Evolutionary conservation across 2,888 invertebrate species (phyloP).

Genomic region (Parasteatoda lunata): DNA sequence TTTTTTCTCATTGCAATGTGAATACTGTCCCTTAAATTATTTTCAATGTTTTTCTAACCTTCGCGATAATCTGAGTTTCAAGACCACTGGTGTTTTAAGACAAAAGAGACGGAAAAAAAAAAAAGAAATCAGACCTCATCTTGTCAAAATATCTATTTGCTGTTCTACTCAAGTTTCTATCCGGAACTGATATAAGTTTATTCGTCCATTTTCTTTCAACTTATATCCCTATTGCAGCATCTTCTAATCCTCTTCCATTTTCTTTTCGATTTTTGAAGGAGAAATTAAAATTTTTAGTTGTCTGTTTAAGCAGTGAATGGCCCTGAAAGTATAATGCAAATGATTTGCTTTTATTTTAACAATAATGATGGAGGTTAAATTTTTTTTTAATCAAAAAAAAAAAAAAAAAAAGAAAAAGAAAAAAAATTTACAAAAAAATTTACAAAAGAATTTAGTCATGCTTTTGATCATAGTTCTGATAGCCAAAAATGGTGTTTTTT

Average conservation of each 20-base stretch:
- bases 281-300: conserved; percentile 54
- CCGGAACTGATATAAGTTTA: conserved; percentile 58
- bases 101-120: conserved; percentile 1
- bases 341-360: no score
- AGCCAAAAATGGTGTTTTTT: no score
- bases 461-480: no score
- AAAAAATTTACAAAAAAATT: no score
- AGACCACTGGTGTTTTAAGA: conserved; percentile 31
- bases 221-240: background rate
- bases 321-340: conserved; percentile 36
- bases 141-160: conserved; percentile 64
- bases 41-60: conserved; percentile 56
- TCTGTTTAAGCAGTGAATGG: background rate
- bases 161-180: conserved; percentile 50
- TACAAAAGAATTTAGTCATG: no score
- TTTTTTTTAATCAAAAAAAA: no score
- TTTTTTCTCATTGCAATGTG: conserved; percentile 5
- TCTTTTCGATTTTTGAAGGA: conserved; percentile 47
- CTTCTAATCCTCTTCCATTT: conserved; percentile 16
- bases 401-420: no score
- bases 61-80: conserved; percentile 18
- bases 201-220: conserved; percentile 15
- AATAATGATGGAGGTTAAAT: no score
- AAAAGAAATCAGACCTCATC: conserved; percentile 47
- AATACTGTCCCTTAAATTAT: background rate